Percentiles rank a stretch among this genome's conserved stretches.
These are phyloP conservation scores for Diprion similis DNA, from an alignment of 1,140 invertebrate species.

Conservation along the genomic window DNA sequence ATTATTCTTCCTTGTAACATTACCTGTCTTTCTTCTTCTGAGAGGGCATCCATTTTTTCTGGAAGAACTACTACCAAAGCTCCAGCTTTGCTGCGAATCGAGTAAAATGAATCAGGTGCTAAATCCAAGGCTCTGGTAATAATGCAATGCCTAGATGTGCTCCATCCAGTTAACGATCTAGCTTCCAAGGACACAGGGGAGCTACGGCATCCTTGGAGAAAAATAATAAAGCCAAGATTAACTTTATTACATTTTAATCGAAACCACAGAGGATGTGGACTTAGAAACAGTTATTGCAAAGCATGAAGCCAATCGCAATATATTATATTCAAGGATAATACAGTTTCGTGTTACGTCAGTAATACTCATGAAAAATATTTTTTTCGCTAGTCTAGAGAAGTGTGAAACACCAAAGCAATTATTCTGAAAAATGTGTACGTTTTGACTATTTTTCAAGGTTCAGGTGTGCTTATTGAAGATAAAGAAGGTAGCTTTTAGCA, in stretches of 20 bases:
- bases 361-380: too few relatives aligned
- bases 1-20: slow-evolving; percentile 15
- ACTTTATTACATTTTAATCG: background rate
- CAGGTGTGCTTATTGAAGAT: too few relatives aligned
- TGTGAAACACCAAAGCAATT: too few relatives aligned
- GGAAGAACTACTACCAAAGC: slow-evolving; percentile 86
- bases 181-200: slow-evolving; percentile 87
- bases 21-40: slow-evolving; percentile 77
- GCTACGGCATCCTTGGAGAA: slow-evolving; percentile 77
- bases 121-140: slow-evolving; percentile 81
- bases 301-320: too few relatives aligned
- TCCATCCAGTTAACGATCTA: slow-evolving; percentile 83
- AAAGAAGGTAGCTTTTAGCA: too few relatives aligned
- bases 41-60: slow-evolving; percentile 71
- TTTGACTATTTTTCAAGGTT: too few relatives aligned
- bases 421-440: too few relatives aligned
- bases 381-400: too few relatives aligned
- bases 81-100: slow-evolving; percentile 82
- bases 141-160: slow-evolving; percentile 87
- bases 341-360: too few relatives aligned
- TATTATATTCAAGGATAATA: too few relatives aligned
- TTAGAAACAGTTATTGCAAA: too few relatives aligned
- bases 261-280: too few relatives aligned
- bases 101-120: slow-evolving; percentile 76
- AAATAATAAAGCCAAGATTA: slow-evolving; percentile 10